A percentile compares a stretch with the other conserved stretches of the same genome.
phyloP scores from a whole-genome alignment of 2,888 invertebrate species.

The Pristionchus japonicus region DNA sequence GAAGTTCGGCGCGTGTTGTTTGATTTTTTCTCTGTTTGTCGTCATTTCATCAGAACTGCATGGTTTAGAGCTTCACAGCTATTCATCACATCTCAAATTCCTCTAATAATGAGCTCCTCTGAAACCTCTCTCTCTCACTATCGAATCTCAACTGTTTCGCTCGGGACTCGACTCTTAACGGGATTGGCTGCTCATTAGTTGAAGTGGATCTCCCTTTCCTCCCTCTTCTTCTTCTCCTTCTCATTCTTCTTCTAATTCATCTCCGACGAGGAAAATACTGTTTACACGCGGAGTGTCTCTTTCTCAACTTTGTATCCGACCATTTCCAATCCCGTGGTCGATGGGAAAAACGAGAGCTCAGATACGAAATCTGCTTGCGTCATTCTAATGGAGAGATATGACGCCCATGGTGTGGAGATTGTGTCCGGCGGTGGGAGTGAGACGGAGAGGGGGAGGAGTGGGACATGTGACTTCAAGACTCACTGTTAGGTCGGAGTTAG shows the following conservation, averaged over 20 bases:
- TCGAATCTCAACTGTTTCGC: not conserved
- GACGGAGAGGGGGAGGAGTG: not conserved
- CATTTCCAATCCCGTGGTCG: not conserved
- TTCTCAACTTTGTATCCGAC: not conserved
- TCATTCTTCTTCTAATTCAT: not conserved
- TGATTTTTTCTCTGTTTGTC: slow-evolving; percentile 20
- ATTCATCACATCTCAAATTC: not conserved
- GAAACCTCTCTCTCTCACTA: not conserved
- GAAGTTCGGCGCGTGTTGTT: not conserved
- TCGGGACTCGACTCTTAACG: not conserved
- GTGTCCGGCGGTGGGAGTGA: not conserved
- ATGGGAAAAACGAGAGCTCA: not conserved
- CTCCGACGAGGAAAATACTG: not conserved
- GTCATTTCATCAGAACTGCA: not conserved
- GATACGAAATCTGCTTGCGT: too few species aligned
- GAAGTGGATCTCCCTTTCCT: not conserved
- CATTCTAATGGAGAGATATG: not conserved
- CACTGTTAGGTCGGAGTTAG: not conserved
- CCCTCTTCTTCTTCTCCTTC: not conserved
- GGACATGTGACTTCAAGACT: not conserved
- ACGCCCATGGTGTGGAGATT: not conserved
- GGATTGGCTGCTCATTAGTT: not conserved
- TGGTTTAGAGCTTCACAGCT: not conserved
- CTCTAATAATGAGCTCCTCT: not conserved
- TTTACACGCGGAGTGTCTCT: not conserved